phyloP scores from a whole-genome alignment of 2,113 vertebrate species.

The Podocnemis expansa region DNA sequence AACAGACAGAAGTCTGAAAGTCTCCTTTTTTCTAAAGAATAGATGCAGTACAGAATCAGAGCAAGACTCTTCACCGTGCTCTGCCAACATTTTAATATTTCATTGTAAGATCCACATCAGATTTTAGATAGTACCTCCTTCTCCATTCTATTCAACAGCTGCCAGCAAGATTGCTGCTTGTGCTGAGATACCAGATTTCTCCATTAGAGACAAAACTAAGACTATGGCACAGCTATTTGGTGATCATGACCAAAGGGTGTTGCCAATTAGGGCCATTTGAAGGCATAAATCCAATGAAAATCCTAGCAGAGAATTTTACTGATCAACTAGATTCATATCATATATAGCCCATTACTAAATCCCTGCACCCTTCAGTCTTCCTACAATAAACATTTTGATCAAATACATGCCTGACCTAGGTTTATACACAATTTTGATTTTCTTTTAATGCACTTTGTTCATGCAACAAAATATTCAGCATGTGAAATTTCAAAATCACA shows the following conservation, averaged over 20 bases:
- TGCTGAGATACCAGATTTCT: neutral
- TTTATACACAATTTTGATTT: neutral
- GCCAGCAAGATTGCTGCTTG: neutral
- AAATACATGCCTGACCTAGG: neutral
- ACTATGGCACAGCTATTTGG: neutral
- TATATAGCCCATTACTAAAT: neutral
- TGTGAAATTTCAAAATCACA: neutral
- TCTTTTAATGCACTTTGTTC: neutral
- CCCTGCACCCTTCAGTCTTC: neutral
- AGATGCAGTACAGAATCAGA: conserved; percentile 30
- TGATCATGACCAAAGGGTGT: neutral
- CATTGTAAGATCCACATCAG: neutral
- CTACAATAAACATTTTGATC: neutral
- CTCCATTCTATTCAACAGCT: neutral
- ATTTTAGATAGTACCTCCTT: conserved; percentile 5
- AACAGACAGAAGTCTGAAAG: conserved; percentile 43
- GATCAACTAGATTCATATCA: neutral
- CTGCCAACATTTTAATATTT: conserved; percentile 18
- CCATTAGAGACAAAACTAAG: neutral
- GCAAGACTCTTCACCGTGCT: neutral
- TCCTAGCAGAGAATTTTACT: neutral
- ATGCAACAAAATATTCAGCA: neutral
- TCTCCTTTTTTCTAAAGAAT: conserved; percentile 52
- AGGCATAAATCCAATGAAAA: neutral
- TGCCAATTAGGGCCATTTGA: neutral